phyloP scores from a whole-genome alignment of 1,140 invertebrate species.

The Panagrolaimus sp. region DNA sequence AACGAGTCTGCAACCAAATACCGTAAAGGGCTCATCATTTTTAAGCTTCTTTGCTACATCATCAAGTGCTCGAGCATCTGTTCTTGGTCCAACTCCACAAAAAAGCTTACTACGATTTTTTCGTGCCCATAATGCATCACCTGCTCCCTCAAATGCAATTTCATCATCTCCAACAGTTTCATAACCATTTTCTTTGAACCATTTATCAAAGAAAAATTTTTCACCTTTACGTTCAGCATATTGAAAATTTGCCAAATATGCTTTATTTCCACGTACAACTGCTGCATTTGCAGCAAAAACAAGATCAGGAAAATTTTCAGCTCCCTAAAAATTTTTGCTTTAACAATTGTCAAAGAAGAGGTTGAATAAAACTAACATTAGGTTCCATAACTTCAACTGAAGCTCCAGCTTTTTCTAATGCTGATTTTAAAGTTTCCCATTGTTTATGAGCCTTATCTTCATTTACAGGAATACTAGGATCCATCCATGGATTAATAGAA shows the following conservation, averaged over 20 bases:
- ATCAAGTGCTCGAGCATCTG: constrained; percentile 48
- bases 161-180: constrained; percentile 40
- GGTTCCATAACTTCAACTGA: constrained; percentile 53
- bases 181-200: constrained; percentile 54
- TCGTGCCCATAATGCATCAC: constrained; percentile 55
- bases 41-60: constrained; percentile 39
- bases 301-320: constrained; percentile 53
- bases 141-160: constrained; percentile 57
- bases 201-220: constrained; percentile 51
- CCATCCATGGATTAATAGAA: constrained; percentile 57
- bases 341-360: neutral
- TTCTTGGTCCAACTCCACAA: constrained; percentile 55
- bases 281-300: constrained; percentile 57
- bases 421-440: constrained; percentile 48
- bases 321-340: constrained; percentile 39
- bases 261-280: constrained; percentile 48
- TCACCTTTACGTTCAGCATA: constrained; percentile 57
- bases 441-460: constrained; percentile 41
- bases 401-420: constrained; percentile 47
- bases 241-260: constrained; percentile 55
- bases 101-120: constrained; percentile 43
- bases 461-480: constrained; percentile 41
- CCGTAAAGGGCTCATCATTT: constrained; percentile 43
- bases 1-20: constrained; percentile 47
- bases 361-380: constrained; percentile 30